Conservation (phyloP, 2,113 vertebrate species). For the Malaclemys terrapin region DNA sequence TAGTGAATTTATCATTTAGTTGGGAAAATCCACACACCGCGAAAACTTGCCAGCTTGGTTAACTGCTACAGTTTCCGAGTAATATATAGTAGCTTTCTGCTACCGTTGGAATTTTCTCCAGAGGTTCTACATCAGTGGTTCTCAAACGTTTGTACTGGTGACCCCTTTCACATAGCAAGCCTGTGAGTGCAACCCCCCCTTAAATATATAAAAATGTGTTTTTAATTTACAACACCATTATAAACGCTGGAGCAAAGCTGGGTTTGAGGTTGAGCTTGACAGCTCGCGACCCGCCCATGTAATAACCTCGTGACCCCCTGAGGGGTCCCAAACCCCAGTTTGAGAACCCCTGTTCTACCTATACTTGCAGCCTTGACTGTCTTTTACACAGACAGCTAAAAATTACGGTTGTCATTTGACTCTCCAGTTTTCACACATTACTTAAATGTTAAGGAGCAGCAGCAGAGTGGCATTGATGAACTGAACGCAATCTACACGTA, state of each 20-base stretch:
- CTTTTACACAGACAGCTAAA: background rate
- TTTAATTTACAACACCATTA: no score
- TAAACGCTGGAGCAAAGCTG: no score
- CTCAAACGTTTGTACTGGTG: no score
- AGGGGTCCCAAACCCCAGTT: no score
- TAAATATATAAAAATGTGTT: no score
- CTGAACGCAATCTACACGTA: accelerated
- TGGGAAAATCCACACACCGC: background rate
- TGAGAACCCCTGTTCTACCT: background rate
- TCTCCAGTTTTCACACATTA: background rate
- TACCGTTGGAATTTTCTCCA: background rate
- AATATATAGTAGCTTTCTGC: background rate
- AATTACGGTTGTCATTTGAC: background rate
- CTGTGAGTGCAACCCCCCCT: no score
- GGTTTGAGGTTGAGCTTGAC: no score
- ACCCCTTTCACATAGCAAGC: no score
- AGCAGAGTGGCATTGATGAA: background rate
- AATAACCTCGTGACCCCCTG: no score
- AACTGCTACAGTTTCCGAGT: background rate
- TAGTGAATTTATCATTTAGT: background rate
- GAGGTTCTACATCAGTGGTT: background rate
- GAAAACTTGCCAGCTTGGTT: background rate
- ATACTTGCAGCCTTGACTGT: background rate
- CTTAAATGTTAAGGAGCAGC: background rate
- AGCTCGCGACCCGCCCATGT: no score